phyloP scores from a whole-genome alignment of 2,797 vertebrate species.

The Myioborus miniatus region DNA sequence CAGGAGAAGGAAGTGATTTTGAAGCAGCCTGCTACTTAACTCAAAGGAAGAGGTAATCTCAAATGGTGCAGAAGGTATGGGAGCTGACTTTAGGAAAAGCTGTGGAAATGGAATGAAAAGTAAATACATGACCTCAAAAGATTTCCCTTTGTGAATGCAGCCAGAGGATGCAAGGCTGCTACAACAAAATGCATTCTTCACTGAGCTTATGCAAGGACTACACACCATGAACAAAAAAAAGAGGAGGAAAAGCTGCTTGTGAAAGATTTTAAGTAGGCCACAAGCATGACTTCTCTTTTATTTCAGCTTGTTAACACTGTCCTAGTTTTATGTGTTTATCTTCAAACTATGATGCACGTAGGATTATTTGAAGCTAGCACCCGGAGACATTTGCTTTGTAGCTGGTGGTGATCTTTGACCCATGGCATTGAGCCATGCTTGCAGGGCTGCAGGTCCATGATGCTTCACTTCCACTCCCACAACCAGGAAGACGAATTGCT shows the following conservation, averaged over 20 bases:
- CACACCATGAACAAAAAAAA: background rate
- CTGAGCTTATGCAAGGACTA: background rate
- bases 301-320: background rate
- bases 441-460: background rate
- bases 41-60: background rate
- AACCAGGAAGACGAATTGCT: background rate
- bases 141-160: background rate
- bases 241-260: background rate
- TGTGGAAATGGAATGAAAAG: background rate
- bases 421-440: background rate
- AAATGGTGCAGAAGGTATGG: background rate
- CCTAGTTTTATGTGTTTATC: background rate
- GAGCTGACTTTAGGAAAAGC: background rate
- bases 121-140: fast-evolving
- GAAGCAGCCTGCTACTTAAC: background rate
- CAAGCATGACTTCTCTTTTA: background rate
- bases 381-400: background rate
- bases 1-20: background rate
- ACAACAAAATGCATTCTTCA: background rate
- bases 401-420: background rate
- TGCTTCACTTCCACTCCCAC: background rate
- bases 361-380: background rate
- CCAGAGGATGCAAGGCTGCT: background rate
- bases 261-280: background rate
- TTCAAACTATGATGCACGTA: fast-evolving